Percentiles rank a stretch among this genome's conserved stretches.
These are phyloP conservation scores for Oophaga sylvatica DNA, from an alignment of 2,797 vertebrate species.

Conservation along the genomic window DNA sequence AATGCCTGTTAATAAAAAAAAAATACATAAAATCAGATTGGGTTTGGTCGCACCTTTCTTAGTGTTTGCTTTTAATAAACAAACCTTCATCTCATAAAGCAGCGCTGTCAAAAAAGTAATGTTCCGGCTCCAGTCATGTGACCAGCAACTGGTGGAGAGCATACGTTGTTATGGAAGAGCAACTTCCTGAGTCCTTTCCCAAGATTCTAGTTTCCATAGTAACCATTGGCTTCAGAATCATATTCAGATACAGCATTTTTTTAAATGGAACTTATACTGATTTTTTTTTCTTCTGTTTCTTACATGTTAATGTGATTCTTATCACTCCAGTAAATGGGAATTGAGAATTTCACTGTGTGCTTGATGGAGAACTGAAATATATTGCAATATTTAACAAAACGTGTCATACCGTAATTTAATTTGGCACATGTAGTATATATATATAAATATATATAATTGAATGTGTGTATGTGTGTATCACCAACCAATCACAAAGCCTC, in stretches of 20 bases:
- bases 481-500: too few species aligned
- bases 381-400: background rate
- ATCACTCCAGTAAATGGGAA: background rate
- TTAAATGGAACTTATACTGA: background rate
- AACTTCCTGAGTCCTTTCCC: slow-evolving; percentile 47
- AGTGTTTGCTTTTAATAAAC: slow-evolving; percentile 40
- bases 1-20: slow-evolving; percentile 36
- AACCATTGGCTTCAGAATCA: slow-evolving; percentile 6
- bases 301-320: background rate
- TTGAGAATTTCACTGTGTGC: background rate
- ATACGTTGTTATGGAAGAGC: slow-evolving; percentile 15
- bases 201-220: slow-evolving; percentile 34
- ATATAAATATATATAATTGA: too few species aligned
- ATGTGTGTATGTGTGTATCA: too few species aligned
- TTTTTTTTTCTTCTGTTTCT: background rate
- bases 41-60: background rate
- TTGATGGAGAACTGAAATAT: background rate
- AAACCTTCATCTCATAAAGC: background rate
- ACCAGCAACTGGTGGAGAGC: slow-evolving; percentile 17
- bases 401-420: background rate
- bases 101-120: slow-evolving; percentile 26
- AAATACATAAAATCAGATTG: slow-evolving; percentile 33
- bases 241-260: background rate
- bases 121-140: slow-evolving; percentile 22
- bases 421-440: too few species aligned